Evolutionary conservation across 2,888 invertebrate genomes (phyloP), one percentile per base, ranked within the genome.

Genomic region (Sphecodes monilicornis): DNA sequence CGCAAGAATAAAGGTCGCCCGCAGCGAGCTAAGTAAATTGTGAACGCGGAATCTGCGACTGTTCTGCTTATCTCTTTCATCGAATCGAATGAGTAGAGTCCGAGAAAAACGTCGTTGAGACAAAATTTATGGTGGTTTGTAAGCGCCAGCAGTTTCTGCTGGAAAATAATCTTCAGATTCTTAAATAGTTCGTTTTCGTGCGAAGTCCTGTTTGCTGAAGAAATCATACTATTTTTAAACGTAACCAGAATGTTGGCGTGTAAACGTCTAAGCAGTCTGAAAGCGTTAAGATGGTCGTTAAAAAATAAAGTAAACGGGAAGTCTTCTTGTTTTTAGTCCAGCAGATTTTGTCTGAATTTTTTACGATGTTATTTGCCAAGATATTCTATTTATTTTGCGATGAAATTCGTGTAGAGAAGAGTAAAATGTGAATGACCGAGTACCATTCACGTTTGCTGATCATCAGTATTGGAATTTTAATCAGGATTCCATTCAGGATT

Each of bases 1-100:
- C 22, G 26, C 26, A 22, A 0, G 70, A 54, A 74, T 74, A 85
- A 79, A 84, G 78, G 78, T 76, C 83, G 71, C 6, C 43, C 82
- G 66, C 6, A n/a, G 46, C 2, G 22, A 13, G 43, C 8, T 54
- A 82, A 69, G 32, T 54, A 54, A 80, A 43, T 66, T 16, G 11
- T 32, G 41, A 32, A 43, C 75, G 46, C 13, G 66, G 41, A 41
- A 74, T 32, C 22, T 18, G 22, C 66, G 36, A 66, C 11, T 11
- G 36, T 36, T 66, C 18, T 22, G 64, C 0, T 36, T 29, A 29
- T 64, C 26, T 29, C 29, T 26, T 32, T 50, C 50, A 10, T 50
- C 50, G 50, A 50, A 10, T 22, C 50, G 50, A 50, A n/a, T 10
- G 50, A 50, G 10, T n/a, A 50, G 22, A 22, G 50, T 50, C n/a